A percentile compares a stretch with the other conserved stretches of the same genome.
Conservation (phyloP, 2,888 invertebrate genomes). For the Malachius bipustulatus region DNA sequence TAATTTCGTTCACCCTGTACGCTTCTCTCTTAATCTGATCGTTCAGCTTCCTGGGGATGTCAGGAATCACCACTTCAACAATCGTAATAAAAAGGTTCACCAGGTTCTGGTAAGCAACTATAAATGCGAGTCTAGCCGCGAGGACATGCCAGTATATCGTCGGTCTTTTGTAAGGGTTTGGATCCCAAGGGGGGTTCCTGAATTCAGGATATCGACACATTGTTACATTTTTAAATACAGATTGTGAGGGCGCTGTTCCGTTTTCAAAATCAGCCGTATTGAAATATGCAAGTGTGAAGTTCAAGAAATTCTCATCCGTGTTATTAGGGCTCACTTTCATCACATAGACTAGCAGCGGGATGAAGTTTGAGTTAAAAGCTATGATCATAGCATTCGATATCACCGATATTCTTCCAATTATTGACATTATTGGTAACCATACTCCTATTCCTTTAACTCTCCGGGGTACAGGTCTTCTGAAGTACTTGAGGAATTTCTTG, state of each 20-base stretch:
- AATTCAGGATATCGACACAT: slow-evolving; percentile 57
- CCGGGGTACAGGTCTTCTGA: slow-evolving; percentile 60
- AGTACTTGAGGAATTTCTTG: slow-evolving; percentile 64
- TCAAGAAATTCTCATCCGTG: slow-evolving; percentile 51
- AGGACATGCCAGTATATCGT: slow-evolving; percentile 63
- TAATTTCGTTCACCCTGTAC: slow-evolving; percentile 59
- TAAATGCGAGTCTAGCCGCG: slow-evolving; percentile 60
- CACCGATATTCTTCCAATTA: slow-evolving; percentile 62
- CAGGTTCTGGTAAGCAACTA: slow-evolving; percentile 69
- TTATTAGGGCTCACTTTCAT: slow-evolving; percentile 39
- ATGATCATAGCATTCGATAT: slow-evolving; percentile 66
- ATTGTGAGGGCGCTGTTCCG: slow-evolving; percentile 29
- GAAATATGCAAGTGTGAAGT: slow-evolving; percentile 50
- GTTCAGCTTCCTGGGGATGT: slow-evolving; percentile 55
- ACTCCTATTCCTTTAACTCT: slow-evolving; percentile 67
- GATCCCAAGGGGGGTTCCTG: slow-evolving; percentile 45
- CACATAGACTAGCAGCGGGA: slow-evolving; percentile 63
- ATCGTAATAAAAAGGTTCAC: slow-evolving; percentile 59
- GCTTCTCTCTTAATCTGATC: slow-evolving; percentile 62
- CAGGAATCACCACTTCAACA: slow-evolving; percentile 68
- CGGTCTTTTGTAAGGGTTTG: slow-evolving; percentile 46
- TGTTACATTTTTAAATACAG: slow-evolving; percentile 25
- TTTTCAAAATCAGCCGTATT: slow-evolving; percentile 48
- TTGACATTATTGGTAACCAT: slow-evolving; percentile 64
- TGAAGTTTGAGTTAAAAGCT: slow-evolving; percentile 74